Evolutionary conservation across 2,113 vertebrate species (phyloP).

Genomic region (Laticauda colubrina): DNA sequence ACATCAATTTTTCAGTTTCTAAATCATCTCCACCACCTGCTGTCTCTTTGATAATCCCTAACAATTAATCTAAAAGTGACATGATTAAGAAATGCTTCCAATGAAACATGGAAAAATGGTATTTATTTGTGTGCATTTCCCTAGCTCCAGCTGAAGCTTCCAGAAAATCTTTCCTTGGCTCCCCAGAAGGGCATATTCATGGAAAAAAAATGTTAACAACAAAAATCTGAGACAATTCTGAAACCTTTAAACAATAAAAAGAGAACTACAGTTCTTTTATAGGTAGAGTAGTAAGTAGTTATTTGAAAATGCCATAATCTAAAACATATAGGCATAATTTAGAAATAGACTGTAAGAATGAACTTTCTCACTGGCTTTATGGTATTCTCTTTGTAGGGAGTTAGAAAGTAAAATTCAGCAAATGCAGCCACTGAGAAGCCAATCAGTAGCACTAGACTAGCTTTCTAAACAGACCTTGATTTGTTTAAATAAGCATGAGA

Average conservation of each 20-base stretch:
- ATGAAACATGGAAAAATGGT: conserved; percentile 53
- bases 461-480: neutral
- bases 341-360: neutral
- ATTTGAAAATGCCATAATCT: neutral
- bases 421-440: neutral
- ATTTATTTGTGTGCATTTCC: conserved; percentile 47
- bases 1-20: conserved; percentile 79
- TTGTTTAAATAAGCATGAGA: conserved; percentile 9
- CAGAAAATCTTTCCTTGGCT: conserved; percentile 27
- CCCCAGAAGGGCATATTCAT: conserved; percentile 18
- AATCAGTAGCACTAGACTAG: neutral
- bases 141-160: conserved; percentile 12
- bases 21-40: conserved; percentile 79
- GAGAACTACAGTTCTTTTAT: no score
- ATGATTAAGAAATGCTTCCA: conserved; percentile 74
- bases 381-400: neutral
- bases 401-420: neutral
- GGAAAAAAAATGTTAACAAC: neutral
- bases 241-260: neutral
- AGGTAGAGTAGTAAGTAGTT: neutral
- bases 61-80: conserved; percentile 79
- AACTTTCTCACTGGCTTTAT: neutral
- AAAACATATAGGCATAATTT: neutral
- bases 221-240: neutral
- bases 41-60: conserved; percentile 80